Conservation (phyloP, 2,888 invertebrate species). For the Sphinx pinastri region DNA sequence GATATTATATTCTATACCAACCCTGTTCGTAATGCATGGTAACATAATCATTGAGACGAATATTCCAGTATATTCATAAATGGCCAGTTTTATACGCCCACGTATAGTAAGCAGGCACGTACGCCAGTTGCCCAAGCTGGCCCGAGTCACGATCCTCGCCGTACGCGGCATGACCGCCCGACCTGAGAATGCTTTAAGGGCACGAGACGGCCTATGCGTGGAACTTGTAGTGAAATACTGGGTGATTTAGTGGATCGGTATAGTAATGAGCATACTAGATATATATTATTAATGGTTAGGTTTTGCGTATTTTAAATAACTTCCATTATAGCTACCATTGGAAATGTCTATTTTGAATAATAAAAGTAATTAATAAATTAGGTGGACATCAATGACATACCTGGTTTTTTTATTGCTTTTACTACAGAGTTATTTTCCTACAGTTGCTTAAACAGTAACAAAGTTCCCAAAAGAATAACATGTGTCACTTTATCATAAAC, state of each 20-base stretch:
- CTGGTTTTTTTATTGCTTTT: no score
- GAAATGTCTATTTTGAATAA: no score
- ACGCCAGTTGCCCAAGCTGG: conserved; percentile 23
- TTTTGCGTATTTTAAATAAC: no score
- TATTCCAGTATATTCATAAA: neutral
- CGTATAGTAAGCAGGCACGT: neutral
- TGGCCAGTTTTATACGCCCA: neutral
- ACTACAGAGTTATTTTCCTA: no score
- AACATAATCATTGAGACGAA: neutral
- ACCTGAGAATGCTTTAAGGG: conserved; percentile 16
- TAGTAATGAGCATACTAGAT: neutral
- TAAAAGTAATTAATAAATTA: no score
- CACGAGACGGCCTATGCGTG: neutral
- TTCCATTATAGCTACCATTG: no score
- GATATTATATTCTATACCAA: neutral
- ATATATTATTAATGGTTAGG: no score
- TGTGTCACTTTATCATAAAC: no score
- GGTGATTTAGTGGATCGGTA: neutral
- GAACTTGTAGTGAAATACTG: neutral
- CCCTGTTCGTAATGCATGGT: neutral
- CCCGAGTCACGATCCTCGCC: conserved; percentile 12
- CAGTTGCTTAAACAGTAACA: no score
- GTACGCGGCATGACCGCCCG: neutral
- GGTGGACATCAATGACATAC: no score
- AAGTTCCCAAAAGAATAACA: no score